phyloP scores from a whole-genome alignment of 37 sponge, comb jelly and placozoan genomes.

The Dysidea cf. avara region DNA sequence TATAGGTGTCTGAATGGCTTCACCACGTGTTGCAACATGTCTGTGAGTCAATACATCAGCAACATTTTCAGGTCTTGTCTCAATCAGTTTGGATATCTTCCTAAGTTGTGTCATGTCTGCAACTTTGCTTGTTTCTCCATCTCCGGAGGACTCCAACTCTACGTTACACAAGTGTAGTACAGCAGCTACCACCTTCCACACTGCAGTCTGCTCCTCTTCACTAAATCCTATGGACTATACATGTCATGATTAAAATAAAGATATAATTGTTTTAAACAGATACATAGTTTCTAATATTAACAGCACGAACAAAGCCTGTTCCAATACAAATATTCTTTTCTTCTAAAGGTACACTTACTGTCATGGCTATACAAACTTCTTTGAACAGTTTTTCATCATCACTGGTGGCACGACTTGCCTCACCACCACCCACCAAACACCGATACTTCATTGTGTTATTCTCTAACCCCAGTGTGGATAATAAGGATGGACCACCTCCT shows the following conservation, averaged over 20 bases:
- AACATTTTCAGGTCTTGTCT: slow-evolving; percentile 20
- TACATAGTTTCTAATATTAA: too few relatives aligned
- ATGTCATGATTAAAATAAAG: too few relatives aligned
- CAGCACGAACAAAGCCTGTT: too few relatives aligned
- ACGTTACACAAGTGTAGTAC: slow-evolving; percentile 68
- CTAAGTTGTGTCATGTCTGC: slow-evolving; percentile 1
- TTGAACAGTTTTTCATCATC: slow-evolving; percentile 37
- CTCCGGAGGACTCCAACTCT: slow-evolving; percentile 30
- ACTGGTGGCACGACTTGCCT: neutral
- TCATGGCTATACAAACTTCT: slow-evolving; percentile 49
- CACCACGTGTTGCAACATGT: slow-evolving; percentile 35
- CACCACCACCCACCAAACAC: slow-evolving; percentile 53
- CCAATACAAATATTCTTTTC: too few relatives aligned
- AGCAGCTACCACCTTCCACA: slow-evolving; percentile 55
- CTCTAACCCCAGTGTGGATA: slow-evolving; percentile 42
- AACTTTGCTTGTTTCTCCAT: slow-evolving; percentile 39
- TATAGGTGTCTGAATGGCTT: slow-evolving; percentile 27
- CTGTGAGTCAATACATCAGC: slow-evolving; percentile 40
- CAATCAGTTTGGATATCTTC: slow-evolving; percentile 32
- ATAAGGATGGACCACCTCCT: slow-evolving; percentile 15
- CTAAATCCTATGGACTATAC: slow-evolving; percentile 47
- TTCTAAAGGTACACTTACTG: too few relatives aligned
- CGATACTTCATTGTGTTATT: slow-evolving; percentile 31
- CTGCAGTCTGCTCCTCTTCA: slow-evolving; percentile 26
- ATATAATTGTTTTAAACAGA: too few relatives aligned